Evolutionary conservation across 1,140 invertebrate genomes (phyloP), one percentile per base, ranked within the genome.

Genomic region (Papilio machaon): DNA sequence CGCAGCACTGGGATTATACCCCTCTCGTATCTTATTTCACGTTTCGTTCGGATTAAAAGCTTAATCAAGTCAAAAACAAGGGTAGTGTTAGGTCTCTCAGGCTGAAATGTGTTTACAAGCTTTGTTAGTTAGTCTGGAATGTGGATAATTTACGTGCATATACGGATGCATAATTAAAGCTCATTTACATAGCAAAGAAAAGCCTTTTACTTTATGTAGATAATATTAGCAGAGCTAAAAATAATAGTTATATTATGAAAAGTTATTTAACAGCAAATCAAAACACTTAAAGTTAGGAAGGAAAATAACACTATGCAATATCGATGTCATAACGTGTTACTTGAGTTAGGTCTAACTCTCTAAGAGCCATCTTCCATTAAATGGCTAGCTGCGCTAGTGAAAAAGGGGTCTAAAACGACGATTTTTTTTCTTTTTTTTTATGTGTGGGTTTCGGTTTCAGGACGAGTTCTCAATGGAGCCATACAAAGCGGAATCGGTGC

Each of bases 401-500:
- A 43, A 43, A 43, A 43, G 38, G 38, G 7, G 0, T 43, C 38
- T 77, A 15, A 23, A 23, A 19, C 9, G n/a, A 3, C 5, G 13
- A 54, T 15, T 46, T 79, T 54, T 35, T 52, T 80, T 74, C 52
- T 73, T 73, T 73, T 75, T 77, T 64, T 30, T 2, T 30, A 30
- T 30, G 2, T 1, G 23, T 46, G 54, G 23, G 74, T 46, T 30
- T 79, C 52, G 1, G 81, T 89, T 89, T 4, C 86, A 94, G 93
- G 91, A 93, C 58, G 93, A 94, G 81, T 94, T 94, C 78, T 94
- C 90, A 92, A 94, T 94, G 88, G 91, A 91, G 81, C 90, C 93
- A 0, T 93, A 92, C 81, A 94, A 94, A 78, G 35, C 88, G 9
- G 93, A 94, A 19, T 80, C 86, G 1, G 75, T 83, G 3, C 91